These are phyloP conservation scores for Tetropium fuscum DNA, from an alignment of 2,888 invertebrate species.

Conservation along the genomic window DNA sequence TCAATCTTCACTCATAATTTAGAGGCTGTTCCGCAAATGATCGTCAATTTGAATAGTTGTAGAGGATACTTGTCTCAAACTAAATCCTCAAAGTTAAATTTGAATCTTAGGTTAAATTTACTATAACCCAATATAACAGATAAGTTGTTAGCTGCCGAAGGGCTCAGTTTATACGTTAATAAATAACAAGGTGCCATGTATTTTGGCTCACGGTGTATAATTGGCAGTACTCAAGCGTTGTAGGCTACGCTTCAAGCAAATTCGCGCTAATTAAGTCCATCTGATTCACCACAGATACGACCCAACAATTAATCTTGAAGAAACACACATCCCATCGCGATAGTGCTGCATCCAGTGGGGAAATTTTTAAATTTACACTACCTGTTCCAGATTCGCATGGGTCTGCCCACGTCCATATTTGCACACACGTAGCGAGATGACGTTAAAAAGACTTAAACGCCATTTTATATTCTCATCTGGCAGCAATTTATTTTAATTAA, in stretches of 20 bases:
- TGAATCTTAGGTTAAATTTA: too few species aligned
- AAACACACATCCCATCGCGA: slow-evolving; percentile 1
- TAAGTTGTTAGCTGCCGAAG: too few species aligned
- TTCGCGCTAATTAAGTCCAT: slow-evolving; percentile 14
- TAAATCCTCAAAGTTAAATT: too few species aligned
- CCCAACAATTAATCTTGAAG: slow-evolving; percentile 10
- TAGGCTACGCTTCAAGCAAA: slow-evolving; percentile 9
- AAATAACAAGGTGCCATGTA: too few species aligned
- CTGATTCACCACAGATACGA: slow-evolving; percentile 7
- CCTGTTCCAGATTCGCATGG: slow-evolving; percentile 3
- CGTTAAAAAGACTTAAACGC: slow-evolving; percentile 10
- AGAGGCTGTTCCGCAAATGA: too few species aligned
- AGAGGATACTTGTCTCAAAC: too few species aligned
- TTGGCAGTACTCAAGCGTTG: background rate
- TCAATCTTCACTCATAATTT: too few species aligned
- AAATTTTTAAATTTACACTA: slow-evolving; percentile 8
- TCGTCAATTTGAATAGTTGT: too few species aligned
- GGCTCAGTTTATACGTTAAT: too few species aligned
- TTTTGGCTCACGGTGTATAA: too few species aligned
- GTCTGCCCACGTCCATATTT: slow-evolving; percentile 5
- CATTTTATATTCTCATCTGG: slow-evolving; percentile 5
- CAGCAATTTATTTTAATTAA: slow-evolving; percentile 25
- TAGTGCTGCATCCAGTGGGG: slow-evolving; percentile 4
- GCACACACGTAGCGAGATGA: slow-evolving; percentile 2
- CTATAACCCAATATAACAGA: too few species aligned